phyloP scores from a whole-genome alignment of 2,797 vertebrate species.

The Spinibarbus caldwelli region DNA sequence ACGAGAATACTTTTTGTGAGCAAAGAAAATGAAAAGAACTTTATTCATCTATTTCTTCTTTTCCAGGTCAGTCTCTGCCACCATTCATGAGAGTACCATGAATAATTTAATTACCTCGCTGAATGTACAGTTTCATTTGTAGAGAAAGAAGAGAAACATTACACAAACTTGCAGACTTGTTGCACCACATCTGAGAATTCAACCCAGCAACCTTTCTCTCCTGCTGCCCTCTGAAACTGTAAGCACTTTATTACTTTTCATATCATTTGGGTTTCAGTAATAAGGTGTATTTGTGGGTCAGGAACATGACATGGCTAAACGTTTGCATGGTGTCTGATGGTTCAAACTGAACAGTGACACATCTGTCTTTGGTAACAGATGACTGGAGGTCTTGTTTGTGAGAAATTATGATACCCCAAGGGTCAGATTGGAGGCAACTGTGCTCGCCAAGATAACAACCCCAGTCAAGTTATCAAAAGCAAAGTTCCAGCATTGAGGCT shows the following conservation, averaged over 20 bases:
- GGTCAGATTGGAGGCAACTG: conserved; percentile 34
- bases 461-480: conserved; percentile 73
- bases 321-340: conserved; percentile 5
- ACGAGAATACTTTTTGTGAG: too few relatives aligned
- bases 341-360: conserved; percentile 10
- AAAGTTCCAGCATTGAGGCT: conserved; percentile 67
- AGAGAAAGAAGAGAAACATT: not conserved
- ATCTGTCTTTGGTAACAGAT: conserved; percentile 20
- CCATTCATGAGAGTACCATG: too few relatives aligned
- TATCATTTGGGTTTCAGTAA: not conserved
- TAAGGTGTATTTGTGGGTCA: not conserved
- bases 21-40: too few relatives aligned
- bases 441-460: conserved; percentile 61
- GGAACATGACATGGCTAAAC: not conserved
- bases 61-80: too few relatives aligned
- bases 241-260: not conserved
- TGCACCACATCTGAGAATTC: not conserved
- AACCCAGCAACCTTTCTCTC: not conserved
- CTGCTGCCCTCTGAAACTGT: not conserved
- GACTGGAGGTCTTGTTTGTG: conserved; percentile 44
- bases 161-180: not conserved
- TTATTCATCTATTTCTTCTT: too few relatives aligned
- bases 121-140: not conserved
- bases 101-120: not conserved
- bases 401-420: conserved; percentile 30